A percentile compares a stretch with the other conserved stretches of the same genome.
phyloP scores from a whole-genome alignment of 1,140 invertebrate species.

The Campodea augens region DNA sequence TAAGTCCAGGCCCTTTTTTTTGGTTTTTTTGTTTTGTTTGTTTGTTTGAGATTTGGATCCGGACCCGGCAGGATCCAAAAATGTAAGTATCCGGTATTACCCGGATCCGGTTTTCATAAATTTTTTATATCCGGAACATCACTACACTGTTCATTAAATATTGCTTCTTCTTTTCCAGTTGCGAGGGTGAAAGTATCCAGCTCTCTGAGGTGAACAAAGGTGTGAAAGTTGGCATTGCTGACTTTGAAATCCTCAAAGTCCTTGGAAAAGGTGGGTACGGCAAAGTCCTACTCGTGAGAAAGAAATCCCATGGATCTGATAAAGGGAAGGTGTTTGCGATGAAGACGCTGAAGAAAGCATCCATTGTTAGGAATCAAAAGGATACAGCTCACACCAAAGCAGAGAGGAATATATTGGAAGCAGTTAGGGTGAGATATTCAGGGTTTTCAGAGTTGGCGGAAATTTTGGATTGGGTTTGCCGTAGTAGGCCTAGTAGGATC shows the following conservation, averaged over 20 bases:
- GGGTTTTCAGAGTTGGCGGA: no score
- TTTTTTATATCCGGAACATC: no score
- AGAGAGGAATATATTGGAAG: constrained; percentile 95
- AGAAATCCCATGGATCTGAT: constrained; percentile 77
- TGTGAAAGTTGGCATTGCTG: constrained; percentile 64
- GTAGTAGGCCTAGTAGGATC: no score
- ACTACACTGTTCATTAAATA: no score
- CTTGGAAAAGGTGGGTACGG: constrained; percentile 98
- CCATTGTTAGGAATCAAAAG: constrained; percentile 95
- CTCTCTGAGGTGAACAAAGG: constrained; percentile 80
- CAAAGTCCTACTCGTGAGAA: constrained; percentile 91
- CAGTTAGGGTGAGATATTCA: constrained; percentile 56
- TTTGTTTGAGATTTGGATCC: no score
- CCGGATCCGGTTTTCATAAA: no score
- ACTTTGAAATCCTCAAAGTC: constrained; percentile 92
- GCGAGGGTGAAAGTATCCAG: constrained; percentile 68
- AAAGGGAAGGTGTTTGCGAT: constrained; percentile 91
- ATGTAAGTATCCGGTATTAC: no score
- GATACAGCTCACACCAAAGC: constrained; percentile 98
- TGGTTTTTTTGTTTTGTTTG: no score
- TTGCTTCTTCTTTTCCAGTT: no score
- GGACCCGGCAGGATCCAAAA: no score
- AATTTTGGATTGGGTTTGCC: no score
- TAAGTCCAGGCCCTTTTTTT: no score
- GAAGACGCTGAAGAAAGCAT: constrained; percentile 97